Conservation (phyloP, 2,888 invertebrate species). For the Phragmatobia fuliginosa region DNA sequence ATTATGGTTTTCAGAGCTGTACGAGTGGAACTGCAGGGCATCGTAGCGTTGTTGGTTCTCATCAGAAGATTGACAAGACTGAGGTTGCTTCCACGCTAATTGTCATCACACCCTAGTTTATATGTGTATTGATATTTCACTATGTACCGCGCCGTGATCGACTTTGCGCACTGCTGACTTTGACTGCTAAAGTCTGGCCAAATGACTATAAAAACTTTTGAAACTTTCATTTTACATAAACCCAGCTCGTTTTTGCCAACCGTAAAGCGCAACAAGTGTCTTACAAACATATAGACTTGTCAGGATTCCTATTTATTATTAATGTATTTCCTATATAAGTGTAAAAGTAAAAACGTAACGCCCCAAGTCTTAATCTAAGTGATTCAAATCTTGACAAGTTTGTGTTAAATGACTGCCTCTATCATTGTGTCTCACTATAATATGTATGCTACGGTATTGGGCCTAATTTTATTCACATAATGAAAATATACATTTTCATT, state of each 20-base stretch:
- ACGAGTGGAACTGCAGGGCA: slow-evolving; percentile 64
- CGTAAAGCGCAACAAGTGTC: background rate
- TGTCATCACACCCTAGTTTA: slow-evolving; percentile 76
- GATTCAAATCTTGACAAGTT: slow-evolving; percentile 34
- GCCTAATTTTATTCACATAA: slow-evolving; percentile 1
- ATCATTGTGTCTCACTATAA: slow-evolving; percentile 31
- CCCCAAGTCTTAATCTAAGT: slow-evolving; percentile 37
- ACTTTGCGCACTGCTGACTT: slow-evolving; percentile 62
- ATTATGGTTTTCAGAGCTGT: slow-evolving; percentile 61
- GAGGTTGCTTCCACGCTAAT: slow-evolving; percentile 81
- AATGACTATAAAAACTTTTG: background rate
- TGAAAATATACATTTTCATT: slow-evolving; percentile 8
- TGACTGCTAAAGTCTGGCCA: slow-evolving; percentile 22
- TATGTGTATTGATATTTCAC: slow-evolving; percentile 73
- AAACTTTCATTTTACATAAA: background rate
- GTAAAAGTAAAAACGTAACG: slow-evolving; percentile 31
- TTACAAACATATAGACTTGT: slow-evolving; percentile 28
- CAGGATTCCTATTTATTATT: slow-evolving; percentile 21
- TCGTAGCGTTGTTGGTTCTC: slow-evolving; percentile 75
- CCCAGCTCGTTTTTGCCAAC: background rate
- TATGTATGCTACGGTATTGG: slow-evolving; percentile 17
- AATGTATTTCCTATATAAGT: slow-evolving; percentile 22
- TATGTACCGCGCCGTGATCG: slow-evolving; percentile 66
- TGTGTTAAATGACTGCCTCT: slow-evolving; percentile 29
- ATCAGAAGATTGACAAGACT: slow-evolving; percentile 82